Base-by-base conservation (phyloP, 2,797 vertebrate species). In the Ambastaia sidthimunki region DNA sequence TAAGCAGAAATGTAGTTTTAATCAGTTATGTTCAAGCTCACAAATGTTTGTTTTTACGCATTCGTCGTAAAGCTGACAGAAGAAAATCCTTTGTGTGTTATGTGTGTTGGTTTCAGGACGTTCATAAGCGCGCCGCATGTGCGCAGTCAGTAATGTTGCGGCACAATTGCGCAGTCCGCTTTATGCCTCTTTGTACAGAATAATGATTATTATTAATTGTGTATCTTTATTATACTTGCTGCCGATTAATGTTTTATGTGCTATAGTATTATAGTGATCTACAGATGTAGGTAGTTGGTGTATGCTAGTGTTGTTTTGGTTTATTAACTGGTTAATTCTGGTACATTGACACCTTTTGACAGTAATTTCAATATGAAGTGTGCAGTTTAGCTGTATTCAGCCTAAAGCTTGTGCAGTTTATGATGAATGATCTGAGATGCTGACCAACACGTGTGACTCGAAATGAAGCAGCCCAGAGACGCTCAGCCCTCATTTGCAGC, bases 101-200 rank as follows among this genome's bases (percentile, higher is more conserved):
- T 80, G 44, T 57, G 25, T 83, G 5, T 76, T 75, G 55, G 25
- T 74, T 25, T 82, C 66, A 85, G 80, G 84, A 80, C 82, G 85
- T 80, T 54, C 71, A 59, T 44, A 0, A 37, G 57, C 71, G 65
- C n/a, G 74, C 73, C 25, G 74, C 80, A 82, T 67, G 1, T 86
- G 83, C 89, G 87, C 82, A 85, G 66, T 12, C 67, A 50, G 21
- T 25, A n/a, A 25, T 7, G 67, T 41, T 52, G 55, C 68, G 57
- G 7, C 3, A 15, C 41, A 10, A 9, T 13, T 78, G 57, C 15
- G 57, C 23, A 13, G 4, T 23, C 23, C 28, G 57, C 23, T 68
- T 28, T 47, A 37, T 37, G 9, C 34, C 7, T 37, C 34, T 37
- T 7, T 37, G 6, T 37, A 37, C 7, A 37, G 7, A 3, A 34